These are phyloP conservation scores for Helicoverpa assulta DNA, from an alignment of 2,888 invertebrate genomes.

Conservation along the genomic window DNA sequence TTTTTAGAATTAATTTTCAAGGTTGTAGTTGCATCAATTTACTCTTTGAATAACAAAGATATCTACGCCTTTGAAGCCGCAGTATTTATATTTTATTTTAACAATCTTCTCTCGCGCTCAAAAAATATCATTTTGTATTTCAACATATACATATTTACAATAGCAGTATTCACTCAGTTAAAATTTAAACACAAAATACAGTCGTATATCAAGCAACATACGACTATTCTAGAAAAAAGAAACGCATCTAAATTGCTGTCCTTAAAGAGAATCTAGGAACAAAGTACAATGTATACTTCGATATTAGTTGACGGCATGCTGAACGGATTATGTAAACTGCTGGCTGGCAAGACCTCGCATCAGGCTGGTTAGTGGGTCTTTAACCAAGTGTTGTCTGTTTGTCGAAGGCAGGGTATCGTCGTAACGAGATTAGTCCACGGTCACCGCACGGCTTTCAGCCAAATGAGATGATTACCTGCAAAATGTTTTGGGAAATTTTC, in stretches of 20 bases:
- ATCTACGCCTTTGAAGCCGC: neutral
- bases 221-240: neutral
- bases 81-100: neutral
- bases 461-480: slow-evolving; percentile 46
- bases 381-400: slow-evolving; percentile 57
- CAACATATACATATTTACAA: too few species aligned
- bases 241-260: slow-evolving; percentile 7
- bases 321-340: slow-evolving; percentile 70
- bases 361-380: slow-evolving; percentile 68
- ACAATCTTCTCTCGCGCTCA: too few species aligned
- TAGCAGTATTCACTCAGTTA: too few species aligned
- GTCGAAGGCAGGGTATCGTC: slow-evolving; percentile 45
- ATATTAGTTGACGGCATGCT: slow-evolving; percentile 47
- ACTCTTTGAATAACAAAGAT: neutral
- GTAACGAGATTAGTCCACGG: slow-evolving; percentile 42
- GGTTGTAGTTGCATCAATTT: neutral
- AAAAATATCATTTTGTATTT: too few species aligned
- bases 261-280: slow-evolving; percentile 1
- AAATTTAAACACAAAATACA: too few species aligned
- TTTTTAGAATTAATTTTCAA: too few species aligned
- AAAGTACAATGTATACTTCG: slow-evolving; percentile 50
- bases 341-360: slow-evolving; percentile 44
- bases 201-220: neutral
- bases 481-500: slow-evolving; percentile 17
- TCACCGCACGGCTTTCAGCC: slow-evolving; percentile 43